These are phyloP conservation scores for Beaufortia kweichowensis DNA, from an alignment of 2,113 vertebrate species.

Conservation along the genomic window DNA sequence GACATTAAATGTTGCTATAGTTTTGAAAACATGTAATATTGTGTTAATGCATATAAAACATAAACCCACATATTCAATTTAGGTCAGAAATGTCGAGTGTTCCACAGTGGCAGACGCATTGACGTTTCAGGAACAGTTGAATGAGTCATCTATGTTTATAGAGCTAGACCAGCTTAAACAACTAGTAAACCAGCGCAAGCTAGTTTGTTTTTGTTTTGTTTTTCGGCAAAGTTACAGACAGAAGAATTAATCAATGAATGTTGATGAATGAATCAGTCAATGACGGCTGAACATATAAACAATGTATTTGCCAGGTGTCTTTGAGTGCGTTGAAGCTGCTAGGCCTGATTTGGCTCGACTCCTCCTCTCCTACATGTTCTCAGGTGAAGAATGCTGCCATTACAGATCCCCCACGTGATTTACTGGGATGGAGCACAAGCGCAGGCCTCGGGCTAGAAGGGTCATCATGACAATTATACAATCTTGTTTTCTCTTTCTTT, in stretches of 20 bases:
- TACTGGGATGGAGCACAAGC: conserved; percentile 31
- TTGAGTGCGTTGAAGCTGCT: neutral
- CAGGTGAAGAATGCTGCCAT: conserved; percentile 42
- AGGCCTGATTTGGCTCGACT: neutral
- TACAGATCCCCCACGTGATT: conserved; percentile 41
- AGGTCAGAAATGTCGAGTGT: no score
- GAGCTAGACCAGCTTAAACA: no score
- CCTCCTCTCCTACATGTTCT: neutral
- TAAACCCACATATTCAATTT: no score
- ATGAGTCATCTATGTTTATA: no score
- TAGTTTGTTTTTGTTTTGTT: no score
- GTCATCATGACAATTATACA: conserved; percentile 50
- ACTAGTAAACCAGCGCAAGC: no score
- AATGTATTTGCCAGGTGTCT: neutral
- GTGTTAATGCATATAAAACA: no score
- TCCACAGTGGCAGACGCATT: no score
- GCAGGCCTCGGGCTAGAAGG: conserved; percentile 46
- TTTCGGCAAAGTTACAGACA: no score
- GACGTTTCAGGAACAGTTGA: no score
- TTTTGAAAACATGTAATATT: no score
- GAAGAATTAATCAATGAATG: neutral
- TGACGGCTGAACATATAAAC: neutral
- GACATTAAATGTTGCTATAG: no score
- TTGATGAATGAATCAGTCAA: neutral
- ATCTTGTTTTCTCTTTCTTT: conserved; percentile 65